These are phyloP conservation scores for Phoebastria nigripes DNA, from an alignment of 2,797 vertebrate species.

Conservation along the genomic window DNA sequence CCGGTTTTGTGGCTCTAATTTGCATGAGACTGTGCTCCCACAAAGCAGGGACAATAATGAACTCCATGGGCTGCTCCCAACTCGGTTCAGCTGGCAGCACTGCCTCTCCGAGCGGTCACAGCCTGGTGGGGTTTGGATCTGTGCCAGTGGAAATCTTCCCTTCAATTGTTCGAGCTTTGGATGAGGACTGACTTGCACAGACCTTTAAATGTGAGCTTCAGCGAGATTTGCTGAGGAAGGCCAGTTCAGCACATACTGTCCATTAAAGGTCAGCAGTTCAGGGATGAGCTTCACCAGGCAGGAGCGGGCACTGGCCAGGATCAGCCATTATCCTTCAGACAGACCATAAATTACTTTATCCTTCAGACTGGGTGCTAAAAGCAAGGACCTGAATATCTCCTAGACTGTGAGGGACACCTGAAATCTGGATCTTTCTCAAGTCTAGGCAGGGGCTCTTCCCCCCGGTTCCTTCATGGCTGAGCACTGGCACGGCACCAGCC, in stretches of 20 bases:
- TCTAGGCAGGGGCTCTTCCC: not conserved
- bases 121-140: not conserved
- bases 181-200: not conserved
- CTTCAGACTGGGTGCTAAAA: not conserved
- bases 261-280: not conserved
- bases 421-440: not conserved
- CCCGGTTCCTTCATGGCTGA: not conserved
- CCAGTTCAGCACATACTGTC: not conserved
- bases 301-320: not conserved
- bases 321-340: not conserved
- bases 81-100: rapidly evolving
- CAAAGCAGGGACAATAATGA: rapidly evolving
- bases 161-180: not conserved
- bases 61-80: not conserved
- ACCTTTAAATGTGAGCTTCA: not conserved
- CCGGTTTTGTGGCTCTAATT: not conserved
- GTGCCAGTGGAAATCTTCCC: not conserved
- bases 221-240: not conserved
- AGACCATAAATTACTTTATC: not conserved
- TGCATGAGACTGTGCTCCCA: not conserved
- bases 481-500: not conserved
- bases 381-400: not conserved
- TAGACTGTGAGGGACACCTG: not conserved
- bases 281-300: not conserved
- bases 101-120: not conserved